Evolutionary conservation across 30 jellyfish, hydroid and myxozoan species (phyloP), one percentile per base, ranked within the genome.

Genomic region (Hydra vulgaris): DNA sequence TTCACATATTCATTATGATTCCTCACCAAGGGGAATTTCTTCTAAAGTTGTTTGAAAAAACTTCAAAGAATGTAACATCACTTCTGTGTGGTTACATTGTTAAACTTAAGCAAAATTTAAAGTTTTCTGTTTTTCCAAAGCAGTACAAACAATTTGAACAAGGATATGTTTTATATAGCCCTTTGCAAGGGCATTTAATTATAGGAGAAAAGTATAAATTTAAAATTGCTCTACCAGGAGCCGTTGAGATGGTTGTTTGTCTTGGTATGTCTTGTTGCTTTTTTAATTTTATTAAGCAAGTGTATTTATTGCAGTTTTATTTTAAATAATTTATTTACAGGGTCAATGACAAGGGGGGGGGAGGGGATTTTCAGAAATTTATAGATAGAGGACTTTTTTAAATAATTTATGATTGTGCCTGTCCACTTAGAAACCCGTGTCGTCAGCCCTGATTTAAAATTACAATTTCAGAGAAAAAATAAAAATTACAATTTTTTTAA

Each of bases 161-260:
- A 8, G 96, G 94, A 52, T 88, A 66, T 69, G 24, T 55, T n/a
- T 71, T 88, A 23, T 81, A 83, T 27, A 78, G 79, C 25, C 96
- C 96, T 0, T 72, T 78, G n/a, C 53, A 74, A 17, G 96, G 96
- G 16, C 23, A 61, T 4, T 70, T 88, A 71, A 53, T 77, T 20
- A 52, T 17, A 1, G 86, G 82, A 1, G 52, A 72, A 26, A 61
- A 81, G 26, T 56, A 27, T 66, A 20, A 52, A 67, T 88, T 88
- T 72, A 17, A 61, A 16, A 83, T 88, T 19, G 55, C 67, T 12
- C 81, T 89, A 17, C 89, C 89, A 15, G 79, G 67, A 23, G 87
- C 56, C 5, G 25, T 24, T 40, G 96, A 88, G 66, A 84, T 88
- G 94, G 82, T 54, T 83, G 89, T 83, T 17, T 78, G 85, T 53